phyloP scores from a whole-genome alignment of 1,140 invertebrate species.

The Sitodiplosis mosellana region DNA sequence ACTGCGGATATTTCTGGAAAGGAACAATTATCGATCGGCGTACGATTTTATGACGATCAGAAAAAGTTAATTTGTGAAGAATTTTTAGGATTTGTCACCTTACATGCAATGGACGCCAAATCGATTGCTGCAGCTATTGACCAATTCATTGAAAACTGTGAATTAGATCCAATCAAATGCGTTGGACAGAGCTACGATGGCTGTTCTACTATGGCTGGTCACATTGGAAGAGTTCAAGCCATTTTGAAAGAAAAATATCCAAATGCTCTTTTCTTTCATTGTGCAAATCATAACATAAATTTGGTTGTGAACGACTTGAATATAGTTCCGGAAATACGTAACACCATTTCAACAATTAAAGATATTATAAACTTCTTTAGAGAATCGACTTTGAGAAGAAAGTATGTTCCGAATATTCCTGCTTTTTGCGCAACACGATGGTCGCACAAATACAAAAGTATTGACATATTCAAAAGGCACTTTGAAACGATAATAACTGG shows the following conservation, averaged over 20 bases:
- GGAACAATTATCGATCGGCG: conserved; percentile 12
- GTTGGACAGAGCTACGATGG: conserved; percentile 15
- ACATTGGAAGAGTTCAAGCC: conserved; percentile 15
- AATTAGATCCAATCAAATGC: conserved; percentile 4
- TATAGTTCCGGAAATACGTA: conserved; percentile 15
- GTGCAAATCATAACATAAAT: conserved; percentile 20
- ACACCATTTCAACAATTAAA: conserved; percentile 16
- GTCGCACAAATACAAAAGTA: conserved; percentile 20
- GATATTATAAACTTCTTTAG: conserved; percentile 18
- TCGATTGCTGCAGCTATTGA: conserved; percentile 9
- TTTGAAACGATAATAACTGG: conserved; percentile 7
- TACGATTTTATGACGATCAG: conserved; percentile 10
- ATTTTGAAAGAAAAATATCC: conserved; percentile 16
- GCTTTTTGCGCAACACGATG: conserved; percentile 18
- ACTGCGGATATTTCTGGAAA: conserved; percentile 12
- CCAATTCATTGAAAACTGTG: conserved; percentile 5
- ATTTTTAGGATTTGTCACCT: conserved; percentile 10
- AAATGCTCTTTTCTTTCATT: conserved; percentile 21
- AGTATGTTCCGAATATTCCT: conserved; percentile 16
- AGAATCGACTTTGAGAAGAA: conserved; percentile 15
- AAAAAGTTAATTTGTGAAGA: conserved; percentile 9
- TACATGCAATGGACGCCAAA: conserved; percentile 5
- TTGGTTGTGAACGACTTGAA: conserved; percentile 20
- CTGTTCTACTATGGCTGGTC: conserved; percentile 17
- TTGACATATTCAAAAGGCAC: conserved; percentile 9